Conservation (phyloP, 2,888 invertebrate species). For the Malacosoma neustria region DNA sequence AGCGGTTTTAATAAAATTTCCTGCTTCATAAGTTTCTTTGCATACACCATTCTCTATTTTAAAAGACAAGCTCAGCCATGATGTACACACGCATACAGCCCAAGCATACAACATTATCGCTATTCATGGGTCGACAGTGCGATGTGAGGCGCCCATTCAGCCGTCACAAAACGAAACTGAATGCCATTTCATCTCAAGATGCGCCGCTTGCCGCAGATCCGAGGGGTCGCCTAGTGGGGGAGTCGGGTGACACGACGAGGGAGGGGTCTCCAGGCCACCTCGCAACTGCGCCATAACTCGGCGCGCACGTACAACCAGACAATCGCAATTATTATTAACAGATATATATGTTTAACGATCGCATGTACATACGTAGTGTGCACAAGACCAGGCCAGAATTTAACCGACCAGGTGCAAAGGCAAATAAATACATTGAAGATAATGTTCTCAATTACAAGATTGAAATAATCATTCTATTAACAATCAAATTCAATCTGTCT, state of each 20-base stretch:
- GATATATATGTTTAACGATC: constrained; percentile 66
- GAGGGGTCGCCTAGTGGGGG: constrained; percentile 29
- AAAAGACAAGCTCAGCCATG: constrained; percentile 9
- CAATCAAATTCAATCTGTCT: no score
- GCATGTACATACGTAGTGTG: constrained; percentile 17
- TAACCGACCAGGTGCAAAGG: constrained; percentile 33
- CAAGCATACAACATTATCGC: constrained; percentile 15
- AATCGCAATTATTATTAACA: constrained; percentile 70
- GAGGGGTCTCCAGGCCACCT: constrained; percentile 30
- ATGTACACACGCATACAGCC: constrained; percentile 8
- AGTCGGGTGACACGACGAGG: constrained; percentile 13
- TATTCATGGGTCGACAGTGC: constrained; percentile 32
- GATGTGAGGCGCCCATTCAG: constrained; percentile 47
- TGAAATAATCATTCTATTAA: no score
- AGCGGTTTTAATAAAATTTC: no score
- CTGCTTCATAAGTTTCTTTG: no score
- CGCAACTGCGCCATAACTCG: constrained; percentile 65
- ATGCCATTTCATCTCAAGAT: constrained; percentile 59
- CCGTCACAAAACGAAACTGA: constrained; percentile 53
- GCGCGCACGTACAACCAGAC: constrained; percentile 64
- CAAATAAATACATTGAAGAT: no score
- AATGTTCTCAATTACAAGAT: no score
- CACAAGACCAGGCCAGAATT: not conserved
- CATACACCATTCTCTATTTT: no score
- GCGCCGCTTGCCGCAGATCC: constrained; percentile 37